Percentiles rank a stretch among this genome's conserved stretches.
These are phyloP conservation scores for Drosophila lacicola DNA, from an alignment of 2,888 invertebrate genomes.

Conservation along the genomic window DNA sequence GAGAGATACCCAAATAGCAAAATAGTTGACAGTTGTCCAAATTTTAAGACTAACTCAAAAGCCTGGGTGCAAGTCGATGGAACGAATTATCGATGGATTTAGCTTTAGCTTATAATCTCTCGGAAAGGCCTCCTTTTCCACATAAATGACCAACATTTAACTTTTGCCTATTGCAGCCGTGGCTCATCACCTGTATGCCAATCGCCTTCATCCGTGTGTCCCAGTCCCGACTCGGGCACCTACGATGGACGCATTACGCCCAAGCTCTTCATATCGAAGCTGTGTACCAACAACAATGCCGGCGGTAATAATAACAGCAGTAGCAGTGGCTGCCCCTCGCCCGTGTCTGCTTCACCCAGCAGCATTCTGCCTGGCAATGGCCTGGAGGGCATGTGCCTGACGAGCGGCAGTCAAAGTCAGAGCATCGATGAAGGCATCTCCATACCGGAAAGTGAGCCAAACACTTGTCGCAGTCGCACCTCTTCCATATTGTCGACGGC, in stretches of 20 bases:
- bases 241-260: constrained; percentile 85
- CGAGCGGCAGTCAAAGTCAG: constrained; percentile 79
- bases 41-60: constrained; percentile 6
- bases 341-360: constrained; percentile 82
- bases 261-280: constrained; percentile 84
- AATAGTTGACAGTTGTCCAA: no score
- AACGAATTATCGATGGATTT: no score
- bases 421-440: constrained; percentile 82
- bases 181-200: constrained; percentile 85
- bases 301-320: constrained; percentile 62
- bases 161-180: constrained; percentile 71
- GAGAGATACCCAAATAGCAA: no score
- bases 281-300: constrained; percentile 82
- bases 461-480: constrained; percentile 62
- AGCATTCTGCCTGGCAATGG: constrained; percentile 53
- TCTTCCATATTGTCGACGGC: constrained; percentile 65
- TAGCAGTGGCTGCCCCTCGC: constrained; percentile 83
- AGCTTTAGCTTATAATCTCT: no score
- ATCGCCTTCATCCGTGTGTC: constrained; percentile 85
- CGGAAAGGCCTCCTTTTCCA: no score
- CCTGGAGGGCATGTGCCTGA: constrained; percentile 55
- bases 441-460: constrained; percentile 73
- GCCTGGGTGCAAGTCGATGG: no score
- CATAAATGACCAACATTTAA: not conserved
- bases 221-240: constrained; percentile 85